Conservation (phyloP, 2,888 invertebrate genomes). For the Dyspetes luteomarginatus region DNA sequence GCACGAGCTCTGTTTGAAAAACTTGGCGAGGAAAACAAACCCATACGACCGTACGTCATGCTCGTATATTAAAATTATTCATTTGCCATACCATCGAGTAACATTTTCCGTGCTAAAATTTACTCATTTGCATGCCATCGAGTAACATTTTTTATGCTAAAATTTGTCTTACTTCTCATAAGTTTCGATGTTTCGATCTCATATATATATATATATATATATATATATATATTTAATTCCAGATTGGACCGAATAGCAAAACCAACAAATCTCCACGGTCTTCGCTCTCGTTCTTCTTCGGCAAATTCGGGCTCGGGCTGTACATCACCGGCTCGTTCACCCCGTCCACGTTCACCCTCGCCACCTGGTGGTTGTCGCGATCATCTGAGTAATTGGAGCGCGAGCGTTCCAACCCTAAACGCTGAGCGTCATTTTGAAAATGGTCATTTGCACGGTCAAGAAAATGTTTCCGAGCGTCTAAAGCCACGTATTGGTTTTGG, state of each 20-base stretch:
- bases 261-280: conserved; percentile 84
- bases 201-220: conserved; percentile 15
- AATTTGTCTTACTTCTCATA: no score
- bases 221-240: conserved; percentile 42
- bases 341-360: conserved; percentile 82
- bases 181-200: background rate
- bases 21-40: conserved; percentile 90
- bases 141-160: no score
- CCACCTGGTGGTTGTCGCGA: conserved; percentile 81
- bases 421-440: conserved; percentile 82
- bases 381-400: conserved; percentile 85
- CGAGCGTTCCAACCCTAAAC: conserved; percentile 84
- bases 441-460: conserved; percentile 76
- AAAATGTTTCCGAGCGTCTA: conserved; percentile 83
- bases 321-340: conserved; percentile 85
- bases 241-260: conserved; percentile 78
- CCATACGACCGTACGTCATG: conserved; percentile 79
- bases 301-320: conserved; percentile 87
- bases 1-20: conserved; percentile 96
- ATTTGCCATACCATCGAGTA: no score
- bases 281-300: conserved; percentile 88
- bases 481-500: conserved; percentile 80
- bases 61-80: background rate
- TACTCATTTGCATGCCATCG: no score
- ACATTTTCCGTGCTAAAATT: no score